Base-by-base conservation (phyloP, 2,888 invertebrate species). In the Nebria salina region DNA sequence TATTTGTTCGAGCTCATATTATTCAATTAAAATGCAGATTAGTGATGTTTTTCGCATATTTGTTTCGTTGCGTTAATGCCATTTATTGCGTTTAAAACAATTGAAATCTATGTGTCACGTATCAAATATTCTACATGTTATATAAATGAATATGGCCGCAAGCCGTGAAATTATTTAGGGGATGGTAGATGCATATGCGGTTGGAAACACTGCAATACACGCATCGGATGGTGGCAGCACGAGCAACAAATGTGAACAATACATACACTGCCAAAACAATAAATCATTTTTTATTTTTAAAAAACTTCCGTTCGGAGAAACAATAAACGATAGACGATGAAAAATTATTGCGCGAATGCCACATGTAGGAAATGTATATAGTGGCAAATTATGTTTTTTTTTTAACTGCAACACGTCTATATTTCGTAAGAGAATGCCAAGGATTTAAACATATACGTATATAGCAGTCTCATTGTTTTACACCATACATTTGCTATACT, bases 271-370 rank as follows among this genome's bases (percentile, higher is more conserved):
- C 54, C 54, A 54, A 54, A 54, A 54, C 54, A 54, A 54, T 54
- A 54, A 54, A 54, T 54, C 54, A 54, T 54, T 54, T 54, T 34
- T 54, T 54, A 54, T 54, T 65, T 66, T n/a, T 66, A 65, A 65
- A 76, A 76, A 76, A 76, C 76, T 76, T 76, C 73, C 76, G 68
- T 66, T 66, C 76, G 66, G 8, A 76, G 66, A 54, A 76, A 76
- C 76, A 76, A 76, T 76, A 76, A 76, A 76, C 76, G 66, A 76
- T 76, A 76, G 65, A 76, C 76, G 65, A 76, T 76, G 76, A 76
- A 76, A 76, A 76, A 76, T 76, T 76, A 54, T 73, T 73, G 43
- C 54, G 42, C 15, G 41, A 20, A 73, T 54, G 54, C 54, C 54
- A 54, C 54, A 54, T 54, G 54, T 54, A 54, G 11, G 54, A 54